Evolutionary conservation across 2,888 invertebrate genomes (phyloP).

Genomic region (Globia sparganii): DNA sequence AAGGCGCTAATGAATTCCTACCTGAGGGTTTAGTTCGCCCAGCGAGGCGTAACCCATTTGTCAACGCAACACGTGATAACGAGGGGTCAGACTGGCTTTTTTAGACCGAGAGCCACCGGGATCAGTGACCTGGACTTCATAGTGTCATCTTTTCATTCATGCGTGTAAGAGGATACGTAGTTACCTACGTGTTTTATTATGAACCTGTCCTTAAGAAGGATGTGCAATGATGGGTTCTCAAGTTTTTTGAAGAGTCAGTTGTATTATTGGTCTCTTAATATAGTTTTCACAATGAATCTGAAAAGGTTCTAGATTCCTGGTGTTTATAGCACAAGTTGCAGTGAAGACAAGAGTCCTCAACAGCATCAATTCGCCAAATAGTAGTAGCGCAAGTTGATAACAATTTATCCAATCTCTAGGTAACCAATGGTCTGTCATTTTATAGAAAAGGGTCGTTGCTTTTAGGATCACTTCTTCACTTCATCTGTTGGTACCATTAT

Average conservation of each 20-base stretch:
- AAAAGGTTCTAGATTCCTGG: not conserved
- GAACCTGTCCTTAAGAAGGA: slow-evolving; percentile 15
- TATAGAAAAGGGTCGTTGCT: not conserved
- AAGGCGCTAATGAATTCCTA: slow-evolving; percentile 82
- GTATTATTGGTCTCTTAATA: not conserved
- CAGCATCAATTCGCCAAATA: not conserved
- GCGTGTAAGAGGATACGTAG: slow-evolving; percentile 47
- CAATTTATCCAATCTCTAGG: not conserved
- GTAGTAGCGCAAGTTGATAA: not conserved
- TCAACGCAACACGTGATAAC: slow-evolving; percentile 83
- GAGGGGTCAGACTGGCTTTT: slow-evolving; percentile 68
- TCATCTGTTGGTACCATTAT: not conserved
- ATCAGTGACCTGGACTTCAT: slow-evolving; percentile 64
- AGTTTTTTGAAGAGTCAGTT: not conserved
- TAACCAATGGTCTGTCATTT: not conserved
- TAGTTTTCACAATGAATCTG: not conserved
- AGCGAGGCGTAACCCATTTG: slow-evolving; percentile 85
- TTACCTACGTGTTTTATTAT: slow-evolving; percentile 28
- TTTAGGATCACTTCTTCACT: not conserved
- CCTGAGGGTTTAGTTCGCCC: slow-evolving; percentile 71
- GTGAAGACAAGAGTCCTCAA: not conserved
- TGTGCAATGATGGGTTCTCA: slow-evolving; percentile 15
- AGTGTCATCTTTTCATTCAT: slow-evolving; percentile 51
- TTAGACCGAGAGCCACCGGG: slow-evolving; percentile 65
- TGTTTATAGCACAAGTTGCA: not conserved